Evolutionary conservation across 1,140 invertebrate species (phyloP).

Genomic region (Gryllus bimaculatus): DNA sequence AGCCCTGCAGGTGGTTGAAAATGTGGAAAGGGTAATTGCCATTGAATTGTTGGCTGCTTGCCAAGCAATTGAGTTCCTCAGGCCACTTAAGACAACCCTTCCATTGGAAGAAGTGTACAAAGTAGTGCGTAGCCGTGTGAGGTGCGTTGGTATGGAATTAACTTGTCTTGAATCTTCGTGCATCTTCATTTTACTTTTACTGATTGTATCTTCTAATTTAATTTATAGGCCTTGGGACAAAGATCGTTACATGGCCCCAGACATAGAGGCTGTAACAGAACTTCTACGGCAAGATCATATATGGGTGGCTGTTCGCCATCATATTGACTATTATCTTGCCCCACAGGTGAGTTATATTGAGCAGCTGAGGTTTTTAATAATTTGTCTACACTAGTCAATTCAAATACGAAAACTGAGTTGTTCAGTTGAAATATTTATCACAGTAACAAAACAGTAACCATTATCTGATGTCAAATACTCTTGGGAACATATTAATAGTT

Average conservation of each 20-base stretch:
- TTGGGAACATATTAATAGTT: too few relatives aligned
- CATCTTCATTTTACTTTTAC: background rate
- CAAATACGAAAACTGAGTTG: too few relatives aligned
- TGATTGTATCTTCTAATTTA: conserved; percentile 10
- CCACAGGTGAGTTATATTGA: conserved; percentile 29
- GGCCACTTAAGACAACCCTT: conserved; percentile 57
- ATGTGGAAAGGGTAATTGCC: conserved; percentile 58
- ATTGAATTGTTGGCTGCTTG: conserved; percentile 63
- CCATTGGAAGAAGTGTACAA: conserved; percentile 60
- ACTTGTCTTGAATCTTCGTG: background rate
- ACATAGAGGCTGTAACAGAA: conserved; percentile 50
- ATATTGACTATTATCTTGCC: conserved; percentile 38
- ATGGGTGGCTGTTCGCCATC: conserved; percentile 40
- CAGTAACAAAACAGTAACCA: too few relatives aligned
- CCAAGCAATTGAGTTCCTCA: conserved; percentile 65
- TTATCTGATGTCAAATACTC: too few relatives aligned
- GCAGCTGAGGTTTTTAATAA: too few relatives aligned
- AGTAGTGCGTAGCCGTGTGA: conserved; percentile 47
- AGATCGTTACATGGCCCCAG: conserved; percentile 57
- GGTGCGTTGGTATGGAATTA: conserved; percentile 26
- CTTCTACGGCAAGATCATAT: conserved; percentile 49
- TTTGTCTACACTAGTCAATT: too few relatives aligned
- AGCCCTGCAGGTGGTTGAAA: conserved; percentile 46
- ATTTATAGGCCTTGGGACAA: conserved; percentile 47
- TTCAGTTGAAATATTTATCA: too few relatives aligned